Evolutionary conservation across 2,888 invertebrate genomes (phyloP).

Genomic region (Alentia gelatinosa): DNA sequence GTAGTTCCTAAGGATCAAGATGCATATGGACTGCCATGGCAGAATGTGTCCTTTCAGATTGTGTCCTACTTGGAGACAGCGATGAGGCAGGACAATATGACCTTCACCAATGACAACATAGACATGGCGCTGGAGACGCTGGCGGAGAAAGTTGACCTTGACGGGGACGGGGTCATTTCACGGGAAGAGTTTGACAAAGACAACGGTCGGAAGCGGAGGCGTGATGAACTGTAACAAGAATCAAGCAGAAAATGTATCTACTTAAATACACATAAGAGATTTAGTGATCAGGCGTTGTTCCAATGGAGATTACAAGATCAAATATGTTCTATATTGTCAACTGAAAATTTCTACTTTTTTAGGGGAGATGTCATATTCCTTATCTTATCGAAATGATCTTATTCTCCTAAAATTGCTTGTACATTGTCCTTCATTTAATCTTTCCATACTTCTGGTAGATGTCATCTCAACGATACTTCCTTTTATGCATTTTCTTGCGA

Average conservation of each 20-base stretch:
- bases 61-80: neutral
- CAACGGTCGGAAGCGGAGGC: neutral
- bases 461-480: too few relatives aligned
- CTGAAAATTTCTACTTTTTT: too few relatives aligned
- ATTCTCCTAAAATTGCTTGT: too few relatives aligned
- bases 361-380: too few relatives aligned
- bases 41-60: neutral
- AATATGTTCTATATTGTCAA: too few relatives aligned
- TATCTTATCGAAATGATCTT: too few relatives aligned
- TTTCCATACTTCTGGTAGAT: too few relatives aligned
- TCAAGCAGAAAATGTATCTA: neutral
- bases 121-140: neutral
- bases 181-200: neutral
- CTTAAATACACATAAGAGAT: too few relatives aligned
- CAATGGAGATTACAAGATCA: too few relatives aligned
- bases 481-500: too few relatives aligned
- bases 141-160: neutral
- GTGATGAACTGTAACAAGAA: neutral
- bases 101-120: neutral
- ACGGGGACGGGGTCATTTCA: slow-evolving; percentile 16
- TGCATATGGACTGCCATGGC: neutral
- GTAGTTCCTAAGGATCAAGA: neutral
- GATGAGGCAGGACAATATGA: neutral
- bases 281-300: too few relatives aligned
- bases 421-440: too few relatives aligned